A percentile compares a stretch with the other conserved stretches of the same genome.
Evolutionary conservation across 2,888 invertebrate genomes (phyloP).

Genomic region (Cantharis lateralis): DNA sequence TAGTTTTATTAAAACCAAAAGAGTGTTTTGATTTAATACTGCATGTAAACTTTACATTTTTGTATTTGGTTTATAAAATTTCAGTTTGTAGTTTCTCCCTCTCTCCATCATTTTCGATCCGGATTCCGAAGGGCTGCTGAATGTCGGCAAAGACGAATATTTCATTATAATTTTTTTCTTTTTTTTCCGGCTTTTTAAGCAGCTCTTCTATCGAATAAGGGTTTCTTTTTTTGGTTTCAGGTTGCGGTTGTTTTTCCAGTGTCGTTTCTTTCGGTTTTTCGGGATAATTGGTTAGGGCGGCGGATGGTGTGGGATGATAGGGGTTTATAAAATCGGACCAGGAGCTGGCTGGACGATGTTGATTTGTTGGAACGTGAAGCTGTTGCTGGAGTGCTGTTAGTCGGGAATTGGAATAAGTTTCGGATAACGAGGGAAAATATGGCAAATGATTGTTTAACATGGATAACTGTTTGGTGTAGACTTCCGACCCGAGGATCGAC

Average conservation of each 20-base stretch:
- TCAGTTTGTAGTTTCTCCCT: background rate
- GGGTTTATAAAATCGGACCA: slow-evolving; percentile 67
- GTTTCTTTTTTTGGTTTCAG: slow-evolving; percentile 66
- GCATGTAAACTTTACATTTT: background rate
- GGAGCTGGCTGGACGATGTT: slow-evolving; percentile 47
- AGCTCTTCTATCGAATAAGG: slow-evolving; percentile 89
- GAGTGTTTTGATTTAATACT: background rate
- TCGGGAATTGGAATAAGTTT: slow-evolving; percentile 53
- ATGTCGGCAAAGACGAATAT: slow-evolving; percentile 11
- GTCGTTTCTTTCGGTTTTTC: slow-evolving; percentile 11
- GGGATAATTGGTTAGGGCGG: slow-evolving; percentile 17
- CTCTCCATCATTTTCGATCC: slow-evolving; percentile 18
- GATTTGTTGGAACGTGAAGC: slow-evolving; percentile 59
- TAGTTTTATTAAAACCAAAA: background rate
- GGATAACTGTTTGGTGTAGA: slow-evolving; percentile 45
- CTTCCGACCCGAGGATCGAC: slow-evolving; percentile 42
- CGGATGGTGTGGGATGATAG: slow-evolving; percentile 51
- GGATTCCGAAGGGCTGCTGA: slow-evolving; percentile 42
- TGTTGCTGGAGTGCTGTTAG: slow-evolving; percentile 61
- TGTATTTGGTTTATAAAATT: background rate
- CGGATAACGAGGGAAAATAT: slow-evolving; percentile 46
- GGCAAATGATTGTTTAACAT: slow-evolving; percentile 37
- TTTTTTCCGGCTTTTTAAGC: slow-evolving; percentile 78
- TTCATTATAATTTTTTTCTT: slow-evolving; percentile 48
- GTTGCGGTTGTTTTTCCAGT: slow-evolving; percentile 20